A percentile compares a stretch with the other conserved stretches of the same genome.
Conservation (phyloP, 2,797 vertebrate species). For the Notolepis coatsorum region DNA sequence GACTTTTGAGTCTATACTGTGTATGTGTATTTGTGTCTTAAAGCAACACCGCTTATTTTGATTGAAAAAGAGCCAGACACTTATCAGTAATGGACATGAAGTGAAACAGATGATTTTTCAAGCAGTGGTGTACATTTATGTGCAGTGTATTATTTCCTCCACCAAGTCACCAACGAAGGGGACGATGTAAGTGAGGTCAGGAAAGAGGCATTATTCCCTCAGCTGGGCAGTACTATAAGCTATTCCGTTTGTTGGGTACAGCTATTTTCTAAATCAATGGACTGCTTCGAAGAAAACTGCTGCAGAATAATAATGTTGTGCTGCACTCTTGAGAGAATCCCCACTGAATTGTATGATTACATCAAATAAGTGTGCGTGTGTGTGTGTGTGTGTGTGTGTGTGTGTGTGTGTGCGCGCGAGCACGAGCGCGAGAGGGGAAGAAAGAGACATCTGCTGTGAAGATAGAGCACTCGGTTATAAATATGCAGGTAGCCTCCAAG, state of each 20-base stretch:
- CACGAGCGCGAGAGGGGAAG: no score
- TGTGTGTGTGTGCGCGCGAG: no score
- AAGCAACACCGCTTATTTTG: no score
- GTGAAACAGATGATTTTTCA: slow-evolving; percentile 2
- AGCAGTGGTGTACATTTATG: not conserved
- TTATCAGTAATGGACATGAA: slow-evolving; percentile 43
- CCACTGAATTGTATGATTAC: not conserved
- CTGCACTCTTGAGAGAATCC: not conserved
- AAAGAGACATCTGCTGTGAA: no score
- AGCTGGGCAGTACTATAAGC: not conserved
- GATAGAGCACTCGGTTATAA: no score
- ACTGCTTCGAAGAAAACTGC: not conserved
- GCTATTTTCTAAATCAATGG: slow-evolving; percentile 3
- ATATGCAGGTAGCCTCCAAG: no score
- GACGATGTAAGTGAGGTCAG: not conserved
- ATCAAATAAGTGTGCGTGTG: not conserved
- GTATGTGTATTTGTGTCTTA: no score
- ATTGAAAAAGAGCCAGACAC: slow-evolving; percentile 1
- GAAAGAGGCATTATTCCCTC: not conserved
- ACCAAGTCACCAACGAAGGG: no score
- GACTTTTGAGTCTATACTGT: no score
- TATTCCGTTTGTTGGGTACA: not conserved
- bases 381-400: not conserved
- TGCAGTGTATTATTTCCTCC: not conserved
- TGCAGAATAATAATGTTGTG: not conserved